Conservation (phyloP, 1,140 invertebrate genomes). For the Sinella curviseta region DNA sequence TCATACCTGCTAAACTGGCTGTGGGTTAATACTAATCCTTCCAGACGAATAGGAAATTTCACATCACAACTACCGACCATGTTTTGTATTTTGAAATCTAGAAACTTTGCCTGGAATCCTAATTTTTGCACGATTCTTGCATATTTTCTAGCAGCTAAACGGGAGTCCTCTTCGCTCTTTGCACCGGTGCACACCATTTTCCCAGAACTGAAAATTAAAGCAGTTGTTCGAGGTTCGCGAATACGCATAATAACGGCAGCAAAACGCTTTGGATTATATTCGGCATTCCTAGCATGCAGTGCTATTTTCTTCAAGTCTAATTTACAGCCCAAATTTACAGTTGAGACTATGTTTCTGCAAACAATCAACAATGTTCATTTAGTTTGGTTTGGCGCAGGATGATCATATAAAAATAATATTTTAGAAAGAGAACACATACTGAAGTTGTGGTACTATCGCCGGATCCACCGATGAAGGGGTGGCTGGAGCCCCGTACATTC, state of each 20-base stretch:
- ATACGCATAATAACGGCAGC: constrained; percentile 99
- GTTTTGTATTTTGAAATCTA: constrained; percentile 99
- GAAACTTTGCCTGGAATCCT: constrained; percentile 97
- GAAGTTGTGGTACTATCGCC: constrained; percentile 88
- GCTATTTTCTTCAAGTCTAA: constrained; percentile 97
- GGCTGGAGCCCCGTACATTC: constrained; percentile 62
- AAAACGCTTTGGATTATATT: constrained; percentile 99
- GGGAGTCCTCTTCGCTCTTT: constrained; percentile 97
- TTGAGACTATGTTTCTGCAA: constrained; percentile 92
- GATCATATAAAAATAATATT: not conserved
- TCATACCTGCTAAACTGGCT: constrained; percentile 89
- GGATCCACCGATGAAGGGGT: constrained; percentile 91
- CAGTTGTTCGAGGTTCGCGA: constrained; percentile 95
- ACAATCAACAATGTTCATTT: constrained; percentile 53
- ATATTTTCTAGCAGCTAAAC: constrained; percentile 96
- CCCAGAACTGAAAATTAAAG: constrained; percentile 97
- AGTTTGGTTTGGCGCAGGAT: too few species aligned
- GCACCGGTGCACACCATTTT: constrained; percentile 99
- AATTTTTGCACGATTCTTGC: constrained; percentile 99
- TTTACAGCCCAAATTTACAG: constrained; percentile 94
- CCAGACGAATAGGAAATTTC: constrained; percentile 96
- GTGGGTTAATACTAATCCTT: constrained; percentile 94
- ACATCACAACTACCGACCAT: constrained; percentile 99
- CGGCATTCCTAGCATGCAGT: constrained; percentile 96
- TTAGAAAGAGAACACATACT: constrained; percentile 65